These are phyloP conservation scores for Mormyrops boulengeri DNA, from an alignment of 2,797 vertebrate genomes.

Conservation along the genomic window DNA sequence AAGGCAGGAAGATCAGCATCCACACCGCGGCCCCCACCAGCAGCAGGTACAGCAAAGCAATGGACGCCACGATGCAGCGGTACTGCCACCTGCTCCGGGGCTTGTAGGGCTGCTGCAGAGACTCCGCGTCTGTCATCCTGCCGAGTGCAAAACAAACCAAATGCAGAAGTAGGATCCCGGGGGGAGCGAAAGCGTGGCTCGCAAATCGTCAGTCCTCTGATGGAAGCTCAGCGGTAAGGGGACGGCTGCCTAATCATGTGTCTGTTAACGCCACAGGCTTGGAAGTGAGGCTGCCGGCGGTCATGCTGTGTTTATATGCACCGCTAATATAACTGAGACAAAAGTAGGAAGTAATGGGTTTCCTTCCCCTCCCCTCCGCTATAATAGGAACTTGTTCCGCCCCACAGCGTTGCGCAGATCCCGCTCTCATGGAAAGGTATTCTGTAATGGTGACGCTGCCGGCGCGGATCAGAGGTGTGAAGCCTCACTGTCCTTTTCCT, in stretches of 20 bases:
- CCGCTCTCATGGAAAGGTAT: constrained; percentile 33
- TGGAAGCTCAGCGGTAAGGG: not conserved
- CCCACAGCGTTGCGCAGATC: constrained; percentile 31
- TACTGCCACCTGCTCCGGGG: constrained; percentile 44
- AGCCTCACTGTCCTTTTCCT: not conserved
- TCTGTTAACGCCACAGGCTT: not conserved
- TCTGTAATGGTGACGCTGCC: too few species aligned
- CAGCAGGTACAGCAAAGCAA: constrained; percentile 42
- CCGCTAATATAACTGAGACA: constrained; percentile 24
- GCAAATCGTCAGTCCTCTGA: not conserved
- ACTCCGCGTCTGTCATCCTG: constrained; percentile 48
- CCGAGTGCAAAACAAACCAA: not conserved
- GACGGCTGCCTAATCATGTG: not conserved
- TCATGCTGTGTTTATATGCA: constrained; percentile 35
- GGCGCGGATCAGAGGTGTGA: not conserved
- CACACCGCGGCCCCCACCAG: constrained; percentile 20
- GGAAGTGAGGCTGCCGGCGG: not conserved
- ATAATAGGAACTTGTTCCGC: constrained; percentile 22
- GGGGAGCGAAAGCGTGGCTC: not conserved
- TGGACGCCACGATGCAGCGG: constrained; percentile 44
- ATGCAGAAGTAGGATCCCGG: not conserved
- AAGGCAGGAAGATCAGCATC: not conserved
- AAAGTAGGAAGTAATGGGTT: constrained; percentile 62
- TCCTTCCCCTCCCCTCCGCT: constrained; percentile 39
- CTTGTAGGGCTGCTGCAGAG: constrained; percentile 27